These are phyloP conservation scores for Pipistrellus nathusii DNA, from an alignment of 2,797 vertebrate species.

Conservation along the genomic window DNA sequence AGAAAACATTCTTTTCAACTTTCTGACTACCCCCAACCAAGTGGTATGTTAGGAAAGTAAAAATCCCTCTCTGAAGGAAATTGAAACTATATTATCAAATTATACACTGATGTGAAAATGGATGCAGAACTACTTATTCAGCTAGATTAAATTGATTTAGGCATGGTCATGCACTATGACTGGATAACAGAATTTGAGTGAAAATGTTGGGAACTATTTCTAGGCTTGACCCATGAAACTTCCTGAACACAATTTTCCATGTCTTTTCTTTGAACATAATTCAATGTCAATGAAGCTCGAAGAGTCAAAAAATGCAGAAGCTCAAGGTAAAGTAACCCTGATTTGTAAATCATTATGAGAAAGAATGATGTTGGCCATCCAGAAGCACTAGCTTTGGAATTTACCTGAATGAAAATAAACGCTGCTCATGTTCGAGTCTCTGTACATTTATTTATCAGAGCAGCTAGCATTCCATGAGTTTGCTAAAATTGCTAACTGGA, in stretches of 20 bases:
- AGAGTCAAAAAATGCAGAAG: neutral
- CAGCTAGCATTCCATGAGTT: neutral
- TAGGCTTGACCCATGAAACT: neutral
- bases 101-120: neutral
- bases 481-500: neutral
- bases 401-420: neutral
- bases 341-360: neutral
- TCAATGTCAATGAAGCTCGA: neutral
- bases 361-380: neutral
- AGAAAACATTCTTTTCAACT: slow-evolving; percentile 4
- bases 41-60: neutral
- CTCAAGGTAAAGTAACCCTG: neutral
- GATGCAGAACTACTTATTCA: neutral
- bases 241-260: neutral
- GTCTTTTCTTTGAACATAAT: neutral
- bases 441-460: neutral
- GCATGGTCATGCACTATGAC: fast-evolving
- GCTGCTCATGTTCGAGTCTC: neutral
- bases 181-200: neutral
- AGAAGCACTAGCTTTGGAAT: neutral
- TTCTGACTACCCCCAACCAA: neutral
- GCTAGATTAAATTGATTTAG: neutral
- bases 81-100: neutral
- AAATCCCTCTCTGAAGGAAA: neutral
- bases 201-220: neutral